These are phyloP conservation scores for Pectinophora gossypiella DNA, from an alignment of 1,140 invertebrate species.

Conservation along the genomic window DNA sequence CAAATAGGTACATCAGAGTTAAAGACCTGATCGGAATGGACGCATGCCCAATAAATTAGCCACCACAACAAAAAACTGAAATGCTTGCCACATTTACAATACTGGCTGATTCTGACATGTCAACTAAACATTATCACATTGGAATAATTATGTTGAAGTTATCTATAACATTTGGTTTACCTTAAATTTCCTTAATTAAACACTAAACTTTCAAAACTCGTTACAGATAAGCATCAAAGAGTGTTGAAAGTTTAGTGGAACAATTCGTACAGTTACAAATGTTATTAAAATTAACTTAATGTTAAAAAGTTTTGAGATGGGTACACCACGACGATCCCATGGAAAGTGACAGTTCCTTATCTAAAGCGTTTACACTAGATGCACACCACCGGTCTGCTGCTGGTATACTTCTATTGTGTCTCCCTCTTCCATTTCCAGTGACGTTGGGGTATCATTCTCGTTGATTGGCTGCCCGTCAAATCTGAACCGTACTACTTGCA, in stretches of 20 bases:
- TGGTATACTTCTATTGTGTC: slow-evolving; percentile 97
- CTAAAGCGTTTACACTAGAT: slow-evolving; percentile 47
- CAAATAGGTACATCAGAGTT: slow-evolving; percentile 52
- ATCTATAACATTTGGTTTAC: slow-evolving; percentile 59
- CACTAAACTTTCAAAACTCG: background rate
- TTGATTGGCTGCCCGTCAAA: slow-evolving; percentile 97
- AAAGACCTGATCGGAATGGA: slow-evolving; percentile 51
- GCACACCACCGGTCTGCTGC: slow-evolving; percentile 90
- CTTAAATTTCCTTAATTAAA: slow-evolving; percentile 46
- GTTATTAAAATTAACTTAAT: slow-evolving; percentile 69
- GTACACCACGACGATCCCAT: slow-evolving; percentile 45
- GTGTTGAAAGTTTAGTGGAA: background rate
- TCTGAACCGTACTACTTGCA: slow-evolving; percentile 92
- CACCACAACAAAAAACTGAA: slow-evolving; percentile 40
- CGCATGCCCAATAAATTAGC: slow-evolving; percentile 53
- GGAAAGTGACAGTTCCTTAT: slow-evolving; percentile 62
- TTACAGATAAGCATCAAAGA: background rate
- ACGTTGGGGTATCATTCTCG: slow-evolving; percentile 92
- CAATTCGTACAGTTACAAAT: slow-evolving; percentile 28
- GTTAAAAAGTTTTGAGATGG: slow-evolving; percentile 60
- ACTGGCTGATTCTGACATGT: slow-evolving; percentile 41
- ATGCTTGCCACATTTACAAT: slow-evolving; percentile 47
- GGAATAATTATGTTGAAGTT: slow-evolving; percentile 59
- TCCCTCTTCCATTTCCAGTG: slow-evolving; percentile 95
- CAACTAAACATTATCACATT: slow-evolving; percentile 68